These are phyloP conservation scores for Calameuta idolon DNA, from an alignment of 2,888 invertebrate genomes.

Conservation along the genomic window DNA sequence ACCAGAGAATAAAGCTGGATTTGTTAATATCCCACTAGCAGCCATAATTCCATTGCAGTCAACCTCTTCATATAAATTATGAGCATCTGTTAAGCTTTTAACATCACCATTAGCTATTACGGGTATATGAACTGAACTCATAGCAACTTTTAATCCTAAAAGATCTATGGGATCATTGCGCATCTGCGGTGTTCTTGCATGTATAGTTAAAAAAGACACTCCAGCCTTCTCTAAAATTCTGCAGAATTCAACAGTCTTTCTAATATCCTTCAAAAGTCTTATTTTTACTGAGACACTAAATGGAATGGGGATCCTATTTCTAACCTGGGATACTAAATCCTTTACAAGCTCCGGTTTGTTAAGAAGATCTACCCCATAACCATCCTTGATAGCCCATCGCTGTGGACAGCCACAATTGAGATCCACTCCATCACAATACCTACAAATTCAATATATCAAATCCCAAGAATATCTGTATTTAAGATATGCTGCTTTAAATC, in stretches of 20 bases:
- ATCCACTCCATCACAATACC: slow-evolving; percentile 92
- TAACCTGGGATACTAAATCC: slow-evolving; percentile 83
- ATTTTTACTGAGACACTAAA: slow-evolving; percentile 95
- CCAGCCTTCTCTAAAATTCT: slow-evolving; percentile 85
- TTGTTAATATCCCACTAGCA: slow-evolving; percentile 89
- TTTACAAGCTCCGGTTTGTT: slow-evolving; percentile 85
- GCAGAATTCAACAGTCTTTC: slow-evolving; percentile 83
- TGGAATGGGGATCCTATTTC: slow-evolving; percentile 76
- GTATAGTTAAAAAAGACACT: slow-evolving; percentile 89
- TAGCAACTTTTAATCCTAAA: slow-evolving; percentile 78
- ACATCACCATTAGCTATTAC: slow-evolving; percentile 95
- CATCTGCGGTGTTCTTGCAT: slow-evolving; percentile 92
- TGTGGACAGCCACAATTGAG: slow-evolving; percentile 99
- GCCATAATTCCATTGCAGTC: slow-evolving; percentile 90
- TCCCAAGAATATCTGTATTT: background rate
- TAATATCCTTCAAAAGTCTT: slow-evolving; percentile 79
- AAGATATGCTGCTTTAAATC: background rate
- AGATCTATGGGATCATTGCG: slow-evolving; percentile 79
- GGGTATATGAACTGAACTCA: slow-evolving; percentile 80
- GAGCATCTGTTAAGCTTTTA: slow-evolving; percentile 78
- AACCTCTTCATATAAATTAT: slow-evolving; percentile 74
- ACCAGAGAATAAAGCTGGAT: slow-evolving; percentile 91
- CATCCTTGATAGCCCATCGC: slow-evolving; percentile 92
- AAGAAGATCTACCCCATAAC: slow-evolving; percentile 87
- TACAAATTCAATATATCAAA: slow-evolving; percentile 44